These are phyloP conservation scores for Rhyacophila evoluta DNA, from an alignment of 2,888 invertebrate species.

Conservation along the genomic window DNA sequence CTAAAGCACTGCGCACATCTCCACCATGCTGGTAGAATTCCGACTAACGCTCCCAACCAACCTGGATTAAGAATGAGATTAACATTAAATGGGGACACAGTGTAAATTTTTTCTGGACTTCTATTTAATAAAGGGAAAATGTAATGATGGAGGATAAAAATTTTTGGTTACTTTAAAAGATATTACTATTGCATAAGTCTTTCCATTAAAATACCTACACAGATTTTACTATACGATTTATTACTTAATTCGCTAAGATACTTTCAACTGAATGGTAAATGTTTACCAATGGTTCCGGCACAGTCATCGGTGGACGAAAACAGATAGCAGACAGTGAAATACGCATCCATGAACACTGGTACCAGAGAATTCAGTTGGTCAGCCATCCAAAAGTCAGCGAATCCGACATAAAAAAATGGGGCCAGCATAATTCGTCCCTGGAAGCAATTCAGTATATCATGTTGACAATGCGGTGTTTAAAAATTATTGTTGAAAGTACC, in stretches of 20 bases:
- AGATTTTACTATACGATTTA: no score
- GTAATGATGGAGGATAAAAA: no score
- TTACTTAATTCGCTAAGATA: not conserved
- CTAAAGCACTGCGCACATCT: slow-evolving; percentile 88
- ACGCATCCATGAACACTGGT: slow-evolving; percentile 81
- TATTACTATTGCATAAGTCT: no score
- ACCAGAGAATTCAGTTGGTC: slow-evolving; percentile 86
- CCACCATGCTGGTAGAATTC: slow-evolving; percentile 86
- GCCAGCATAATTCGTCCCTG: slow-evolving; percentile 76
- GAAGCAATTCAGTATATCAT: slow-evolving; percentile 28
- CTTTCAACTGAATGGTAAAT: no score
- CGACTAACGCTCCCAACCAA: slow-evolving; percentile 73
- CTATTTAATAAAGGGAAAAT: no score
- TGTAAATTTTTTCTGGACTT: no score
- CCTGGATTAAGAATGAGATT: no score
- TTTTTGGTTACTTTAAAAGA: no score
- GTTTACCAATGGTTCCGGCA: slow-evolving; percentile 72
- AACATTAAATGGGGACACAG: no score
- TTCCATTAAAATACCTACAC: no score
- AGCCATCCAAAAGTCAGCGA: slow-evolving; percentile 89
- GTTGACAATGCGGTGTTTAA: no score
- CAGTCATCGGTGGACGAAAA: slow-evolving; percentile 63
- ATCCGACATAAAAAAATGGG: slow-evolving; percentile 82
- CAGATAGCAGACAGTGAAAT: slow-evolving; percentile 84
- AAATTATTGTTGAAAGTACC: no score